Evolutionary conservation across 92 coral and sea anemone genomes (phyloP).

Genomic region (Heliopora coerulea): DNA sequence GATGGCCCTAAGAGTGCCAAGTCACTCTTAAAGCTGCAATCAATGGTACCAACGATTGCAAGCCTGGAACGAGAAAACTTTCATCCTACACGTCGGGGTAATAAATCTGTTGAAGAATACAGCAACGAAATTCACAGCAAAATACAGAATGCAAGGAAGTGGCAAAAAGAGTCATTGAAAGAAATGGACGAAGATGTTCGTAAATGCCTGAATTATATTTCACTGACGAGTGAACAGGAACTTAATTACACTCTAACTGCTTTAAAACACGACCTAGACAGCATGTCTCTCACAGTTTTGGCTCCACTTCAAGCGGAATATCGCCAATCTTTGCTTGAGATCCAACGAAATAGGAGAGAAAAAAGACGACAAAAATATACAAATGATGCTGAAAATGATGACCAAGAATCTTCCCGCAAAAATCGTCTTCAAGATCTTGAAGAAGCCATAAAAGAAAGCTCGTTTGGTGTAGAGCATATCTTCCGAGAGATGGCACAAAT

Average conservation of each 20-base stretch:
- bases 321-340: conserved; percentile 13
- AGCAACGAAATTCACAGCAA: conserved; percentile 22
- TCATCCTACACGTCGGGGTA: conserved; percentile 17
- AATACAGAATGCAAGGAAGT: not conserved
- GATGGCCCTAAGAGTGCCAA: conserved; percentile 22
- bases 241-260: conserved; percentile 9
- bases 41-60: conserved; percentile 11
- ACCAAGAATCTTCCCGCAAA: not conserved
- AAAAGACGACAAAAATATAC: not conserved
- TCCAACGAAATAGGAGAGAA: not conserved
- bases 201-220: conserved; percentile 22
- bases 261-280: conserved; percentile 23
- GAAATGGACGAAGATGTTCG: conserved; percentile 8
- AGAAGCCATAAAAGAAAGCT: conserved; percentile 8
- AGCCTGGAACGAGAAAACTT: conserved; percentile 18
- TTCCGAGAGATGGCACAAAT: conserved; percentile 33
- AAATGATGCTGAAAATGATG: not conserved
- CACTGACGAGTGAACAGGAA: conserved; percentile 18
- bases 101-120: conserved; percentile 27
- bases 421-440: conserved; percentile 5
- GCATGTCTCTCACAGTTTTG: conserved; percentile 23
- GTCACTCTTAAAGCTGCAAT: conserved; percentile 20
- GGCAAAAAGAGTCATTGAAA: conserved; percentile 16
- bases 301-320: conserved; percentile 28
- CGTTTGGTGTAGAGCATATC: conserved; percentile 41